Evolutionary conservation across 2,113 vertebrate species (phyloP).

Genomic region (Thunnus maccoyii): DNA sequence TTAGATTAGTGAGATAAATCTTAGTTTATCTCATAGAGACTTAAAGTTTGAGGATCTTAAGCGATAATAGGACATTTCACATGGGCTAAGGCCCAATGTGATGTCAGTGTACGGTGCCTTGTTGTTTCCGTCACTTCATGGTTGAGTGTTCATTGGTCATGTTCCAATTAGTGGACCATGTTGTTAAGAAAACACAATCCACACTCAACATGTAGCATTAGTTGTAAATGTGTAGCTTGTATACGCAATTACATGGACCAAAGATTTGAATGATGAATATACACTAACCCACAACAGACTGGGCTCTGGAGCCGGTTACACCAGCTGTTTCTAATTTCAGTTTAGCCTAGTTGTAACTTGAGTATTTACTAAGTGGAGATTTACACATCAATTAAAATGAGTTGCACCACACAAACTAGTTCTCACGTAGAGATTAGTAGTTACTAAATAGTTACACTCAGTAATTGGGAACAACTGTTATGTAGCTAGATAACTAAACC

Average conservation of each 20-base stretch:
- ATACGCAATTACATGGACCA: not conserved
- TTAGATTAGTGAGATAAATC: slow-evolving; percentile 12
- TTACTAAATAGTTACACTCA: too few relatives aligned
- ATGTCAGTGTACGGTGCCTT: not conserved
- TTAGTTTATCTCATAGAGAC: not conserved
- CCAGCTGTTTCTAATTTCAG: too few relatives aligned
- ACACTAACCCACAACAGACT: too few relatives aligned
- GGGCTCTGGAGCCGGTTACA: too few relatives aligned
- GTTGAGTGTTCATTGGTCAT: not conserved
- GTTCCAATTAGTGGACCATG: not conserved
- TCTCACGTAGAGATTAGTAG: too few relatives aligned
- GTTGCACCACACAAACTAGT: too few relatives aligned
- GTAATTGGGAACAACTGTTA: too few relatives aligned
- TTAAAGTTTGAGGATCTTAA: not conserved
- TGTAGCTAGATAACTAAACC: too few relatives aligned
- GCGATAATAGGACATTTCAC: not conserved
- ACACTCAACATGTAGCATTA: not conserved
- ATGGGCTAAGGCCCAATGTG: not conserved
- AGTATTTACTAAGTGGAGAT: not conserved
- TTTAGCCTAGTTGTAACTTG: not conserved
- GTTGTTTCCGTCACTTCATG: not conserved
- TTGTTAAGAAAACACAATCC: not conserved
- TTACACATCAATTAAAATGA: not conserved
- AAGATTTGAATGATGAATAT: not conserved
- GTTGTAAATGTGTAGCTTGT: not conserved